A percentile compares a stretch with the other conserved stretches of the same genome.
These are phyloP conservation scores for Junonia oenone DNA, from an alignment of 2,888 invertebrate species.

Conservation along the genomic window DNA sequence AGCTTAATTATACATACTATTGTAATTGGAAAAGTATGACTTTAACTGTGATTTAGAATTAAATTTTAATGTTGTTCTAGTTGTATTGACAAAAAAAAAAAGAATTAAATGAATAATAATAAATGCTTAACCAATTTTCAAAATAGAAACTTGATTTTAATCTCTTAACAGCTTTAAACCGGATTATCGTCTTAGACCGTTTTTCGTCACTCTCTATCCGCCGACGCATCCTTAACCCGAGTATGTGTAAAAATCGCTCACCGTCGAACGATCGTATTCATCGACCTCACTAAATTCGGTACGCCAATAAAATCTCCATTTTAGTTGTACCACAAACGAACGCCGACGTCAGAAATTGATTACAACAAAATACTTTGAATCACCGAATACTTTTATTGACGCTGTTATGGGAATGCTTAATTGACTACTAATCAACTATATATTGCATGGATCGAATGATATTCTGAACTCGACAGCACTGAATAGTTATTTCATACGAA, in stretches of 20 bases:
- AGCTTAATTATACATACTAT: too few species aligned
- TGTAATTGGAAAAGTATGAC: too few species aligned
- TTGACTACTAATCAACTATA: constrained; percentile 52
- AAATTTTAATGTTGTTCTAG: too few species aligned
- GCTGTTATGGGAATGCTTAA: constrained; percentile 72
- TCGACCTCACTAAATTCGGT: constrained; percentile 73
- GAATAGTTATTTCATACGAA: neutral
- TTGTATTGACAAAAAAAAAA: too few species aligned
- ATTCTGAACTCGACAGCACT: constrained; percentile 4
- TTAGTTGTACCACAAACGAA: constrained; percentile 65
- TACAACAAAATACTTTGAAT: constrained; percentile 75
- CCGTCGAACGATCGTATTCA: constrained; percentile 23
- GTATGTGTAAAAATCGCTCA: constrained; percentile 26
- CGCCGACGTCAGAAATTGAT: constrained; percentile 75
- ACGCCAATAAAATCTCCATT: constrained; percentile 72
- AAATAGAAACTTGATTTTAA: neutral
- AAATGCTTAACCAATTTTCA: neutral
- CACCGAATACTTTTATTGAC: constrained; percentile 72
- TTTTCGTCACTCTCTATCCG: neutral
- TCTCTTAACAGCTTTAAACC: neutral
- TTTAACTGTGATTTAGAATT: too few species aligned
- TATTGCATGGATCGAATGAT: constrained; percentile 21
- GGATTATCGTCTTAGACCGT: neutral
- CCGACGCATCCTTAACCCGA: constrained; percentile 13
- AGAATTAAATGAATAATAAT: too few species aligned